These are phyloP conservation scores for Phyllotis vaccarum DNA, from an alignment of 2,797 vertebrate species.

Conservation along the genomic window DNA sequence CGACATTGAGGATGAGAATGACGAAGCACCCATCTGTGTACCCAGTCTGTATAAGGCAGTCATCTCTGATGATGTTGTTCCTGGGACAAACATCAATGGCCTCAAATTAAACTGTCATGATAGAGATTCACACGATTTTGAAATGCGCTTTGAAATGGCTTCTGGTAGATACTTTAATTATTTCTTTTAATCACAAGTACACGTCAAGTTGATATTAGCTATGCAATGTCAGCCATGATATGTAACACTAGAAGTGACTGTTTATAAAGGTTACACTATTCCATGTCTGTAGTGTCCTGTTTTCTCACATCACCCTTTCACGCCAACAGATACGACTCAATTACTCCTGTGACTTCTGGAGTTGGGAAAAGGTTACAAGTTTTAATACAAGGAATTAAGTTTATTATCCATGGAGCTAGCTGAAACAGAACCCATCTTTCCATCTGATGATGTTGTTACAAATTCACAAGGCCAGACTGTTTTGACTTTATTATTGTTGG, in stretches of 20 bases:
- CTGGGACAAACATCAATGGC: conserved; percentile 80
- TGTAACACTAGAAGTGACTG: conserved; percentile 9
- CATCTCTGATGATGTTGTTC: conserved; percentile 68
- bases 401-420: neutral
- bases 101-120: conserved; percentile 76
- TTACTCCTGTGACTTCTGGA: neutral
- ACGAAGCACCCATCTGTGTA: conserved; percentile 81
- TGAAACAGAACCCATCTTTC: neutral
- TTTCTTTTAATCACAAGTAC: conserved; percentile 67
- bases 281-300: neutral
- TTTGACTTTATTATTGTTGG: neutral
- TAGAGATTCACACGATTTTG: conserved; percentile 74
- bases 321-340: neutral
- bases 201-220: conserved; percentile 23
- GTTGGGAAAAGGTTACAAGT: neutral
- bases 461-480: neutral
- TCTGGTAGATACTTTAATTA: conserved; percentile 60
- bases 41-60: conserved; percentile 72
- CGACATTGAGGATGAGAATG: conserved; percentile 81
- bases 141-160: conserved; percentile 77
- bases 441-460: neutral
- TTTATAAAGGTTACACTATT: conserved; percentile 26
- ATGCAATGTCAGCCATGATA: neutral
- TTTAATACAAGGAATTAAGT: neutral
- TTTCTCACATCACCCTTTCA: neutral